Base-by-base conservation (phyloP, 2,113 vertebrate genomes). In the Herpetotheres cachinnans region DNA sequence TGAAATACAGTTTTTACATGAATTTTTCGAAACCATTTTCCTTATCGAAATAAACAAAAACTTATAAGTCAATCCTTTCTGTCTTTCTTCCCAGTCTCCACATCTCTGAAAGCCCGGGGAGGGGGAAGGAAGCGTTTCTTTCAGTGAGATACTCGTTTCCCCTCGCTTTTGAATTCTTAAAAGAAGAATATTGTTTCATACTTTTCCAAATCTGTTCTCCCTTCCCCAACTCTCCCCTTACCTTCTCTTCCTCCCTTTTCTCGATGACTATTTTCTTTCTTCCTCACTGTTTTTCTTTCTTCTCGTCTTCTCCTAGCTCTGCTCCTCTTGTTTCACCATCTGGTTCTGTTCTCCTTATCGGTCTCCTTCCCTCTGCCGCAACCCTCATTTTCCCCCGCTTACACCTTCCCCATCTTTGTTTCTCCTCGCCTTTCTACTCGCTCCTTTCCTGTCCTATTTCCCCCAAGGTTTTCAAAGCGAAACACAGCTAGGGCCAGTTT, bases 241-340 rank as follows among this genome's bases (percentile, higher is more conserved):
- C 92, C 92, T 90, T 83, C 94, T 95, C 89, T 92, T 96, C 92
- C 92, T 94, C 79, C 56, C 88, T 73, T 49, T 61, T 54, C 90
- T 46, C 50, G 72, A 63, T 80, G 86, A 85, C 78, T 93, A 82
- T 84, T 95, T 94, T 65, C 74, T 91, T 94, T 93, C 66, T 91
- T 96, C 72, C 83, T 95, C 76, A 86, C 85, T 95, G 93, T 95
- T 96, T 96, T 97, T 90, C 86, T 90, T 92, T 79, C 74, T 86
- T 85, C 87, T 79, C 54, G 6, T 96, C 84, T 91, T 96, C 85
- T 91, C 67, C 90, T 93, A 71, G 58, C 47, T 93, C 84, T 58
- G 93, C 81, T 93, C 82, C 95, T 97, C 91, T 81, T 83, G 62
- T 96, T 95, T 93, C 96, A 94, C 93, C 96, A 95, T 94, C 92